Conservation (phyloP, 2,113 vertebrate genomes). For the Perca fluviatilis region DNA sequence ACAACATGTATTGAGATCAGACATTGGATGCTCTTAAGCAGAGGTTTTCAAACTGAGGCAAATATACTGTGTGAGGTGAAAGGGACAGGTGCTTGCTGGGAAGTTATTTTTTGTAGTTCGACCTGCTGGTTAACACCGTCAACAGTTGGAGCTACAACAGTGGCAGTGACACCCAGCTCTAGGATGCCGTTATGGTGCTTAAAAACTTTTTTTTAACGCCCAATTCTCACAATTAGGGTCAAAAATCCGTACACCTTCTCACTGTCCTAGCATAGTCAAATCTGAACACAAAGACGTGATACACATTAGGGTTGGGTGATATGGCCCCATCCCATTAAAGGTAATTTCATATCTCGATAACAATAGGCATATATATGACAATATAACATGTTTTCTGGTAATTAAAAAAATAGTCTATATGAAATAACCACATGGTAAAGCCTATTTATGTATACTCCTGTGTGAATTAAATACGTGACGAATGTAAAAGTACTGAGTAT, state of each 20-base stretch:
- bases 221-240: neutral
- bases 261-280: neutral
- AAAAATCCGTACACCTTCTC: neutral
- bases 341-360: no score
- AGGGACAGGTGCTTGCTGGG: neutral
- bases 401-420: no score
- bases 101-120: neutral
- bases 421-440: no score
- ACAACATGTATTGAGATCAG: neutral
- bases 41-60: neutral
- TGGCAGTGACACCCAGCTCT: neutral
- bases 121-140: no score
- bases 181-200: accelerated
- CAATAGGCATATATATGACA: no score
- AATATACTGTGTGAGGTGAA: neutral
- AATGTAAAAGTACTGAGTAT: no score
- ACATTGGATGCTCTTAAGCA: neutral
- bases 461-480: no score
- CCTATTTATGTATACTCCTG: no score
- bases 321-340: no score
- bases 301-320: neutral
- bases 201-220: neutral
- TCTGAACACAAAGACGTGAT: neutral
- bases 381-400: no score
- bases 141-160: neutral